These are phyloP conservation scores for Pontoporia blainvillei DNA, from an alignment of 2,113 vertebrate species.

Conservation along the genomic window DNA sequence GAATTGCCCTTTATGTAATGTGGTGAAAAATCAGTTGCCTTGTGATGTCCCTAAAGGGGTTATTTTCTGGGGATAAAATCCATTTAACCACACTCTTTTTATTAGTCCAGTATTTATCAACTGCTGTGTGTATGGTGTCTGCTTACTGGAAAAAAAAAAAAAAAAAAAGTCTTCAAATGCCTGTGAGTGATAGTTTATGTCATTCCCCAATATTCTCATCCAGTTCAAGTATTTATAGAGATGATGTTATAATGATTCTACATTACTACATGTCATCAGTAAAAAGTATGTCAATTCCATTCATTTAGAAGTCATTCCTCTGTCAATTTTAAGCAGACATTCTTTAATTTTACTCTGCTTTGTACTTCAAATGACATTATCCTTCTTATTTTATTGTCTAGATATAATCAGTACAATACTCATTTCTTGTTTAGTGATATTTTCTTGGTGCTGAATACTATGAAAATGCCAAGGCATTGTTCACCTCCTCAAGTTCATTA, in stretches of 20 bases:
- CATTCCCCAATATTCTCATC: background rate
- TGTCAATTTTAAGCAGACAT: background rate
- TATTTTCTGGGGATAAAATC: background rate
- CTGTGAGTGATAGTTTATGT: background rate
- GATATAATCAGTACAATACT: background rate
- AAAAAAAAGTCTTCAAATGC: background rate
- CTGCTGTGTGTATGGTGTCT: background rate
- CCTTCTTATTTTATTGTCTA: conserved; percentile 1
- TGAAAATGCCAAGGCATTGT: background rate
- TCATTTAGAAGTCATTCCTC: background rate
- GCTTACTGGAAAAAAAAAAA: background rate
- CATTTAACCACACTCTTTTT: background rate
- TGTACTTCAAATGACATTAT: background rate
- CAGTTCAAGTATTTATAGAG: background rate
- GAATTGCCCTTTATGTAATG: background rate
- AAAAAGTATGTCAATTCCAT: background rate
- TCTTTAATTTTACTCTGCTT: background rate
- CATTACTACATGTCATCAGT: background rate
- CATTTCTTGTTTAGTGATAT: conserved; percentile 20
- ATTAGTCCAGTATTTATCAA: background rate
- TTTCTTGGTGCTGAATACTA: conserved; percentile 25
- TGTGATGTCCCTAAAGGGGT: background rate
- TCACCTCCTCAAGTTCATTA: conserved; percentile 23
- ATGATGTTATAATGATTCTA: background rate
- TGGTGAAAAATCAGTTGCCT: background rate